A percentile compares a stretch with the other conserved stretches of the same genome.
Evolutionary conservation across 1,140 invertebrate species (phyloP).

Genomic region (Tribolium madens): DNA sequence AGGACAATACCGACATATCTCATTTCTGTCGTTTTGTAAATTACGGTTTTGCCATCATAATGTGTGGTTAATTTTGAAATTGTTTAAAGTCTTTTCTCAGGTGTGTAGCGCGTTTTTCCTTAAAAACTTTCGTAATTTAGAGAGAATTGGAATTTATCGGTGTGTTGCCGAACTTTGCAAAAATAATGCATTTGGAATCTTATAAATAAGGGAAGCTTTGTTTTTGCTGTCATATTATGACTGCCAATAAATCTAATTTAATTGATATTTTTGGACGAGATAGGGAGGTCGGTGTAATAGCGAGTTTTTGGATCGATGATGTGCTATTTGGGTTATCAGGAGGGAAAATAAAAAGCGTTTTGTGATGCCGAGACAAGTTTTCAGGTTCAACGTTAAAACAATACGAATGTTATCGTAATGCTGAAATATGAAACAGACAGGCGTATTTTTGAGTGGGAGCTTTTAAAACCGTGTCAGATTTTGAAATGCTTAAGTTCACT

Average conservation of each 20-base stretch:
- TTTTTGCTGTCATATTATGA: constrained; percentile 19
- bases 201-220: constrained; percentile 25
- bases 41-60: too few relatives aligned
- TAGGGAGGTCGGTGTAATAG: not conserved
- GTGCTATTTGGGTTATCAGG: constrained; percentile 16
- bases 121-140: too few relatives aligned
- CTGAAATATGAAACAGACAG: constrained; percentile 18
- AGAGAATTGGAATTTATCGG: constrained; percentile 5
- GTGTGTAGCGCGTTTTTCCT: too few relatives aligned
- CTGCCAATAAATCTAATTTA: constrained; percentile 33
- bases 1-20: not conserved
- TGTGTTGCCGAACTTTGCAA: not conserved
- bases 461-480: constrained; percentile 22
- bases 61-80: too few relatives aligned
- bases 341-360: constrained; percentile 23
- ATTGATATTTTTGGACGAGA: constrained; percentile 19
- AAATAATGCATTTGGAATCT: constrained; percentile 8
- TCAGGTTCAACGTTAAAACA: constrained; percentile 19
- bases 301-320: constrained; percentile 17
- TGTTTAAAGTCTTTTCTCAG: too few relatives aligned
- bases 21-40: not conserved
- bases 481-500: constrained; percentile 25
- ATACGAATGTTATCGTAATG: constrained; percentile 13
- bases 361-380: constrained; percentile 4
- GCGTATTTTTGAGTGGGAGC: constrained; percentile 26